phyloP scores from a whole-genome alignment of 2,888 invertebrate genomes.

The Acholoe squamosa region DNA sequence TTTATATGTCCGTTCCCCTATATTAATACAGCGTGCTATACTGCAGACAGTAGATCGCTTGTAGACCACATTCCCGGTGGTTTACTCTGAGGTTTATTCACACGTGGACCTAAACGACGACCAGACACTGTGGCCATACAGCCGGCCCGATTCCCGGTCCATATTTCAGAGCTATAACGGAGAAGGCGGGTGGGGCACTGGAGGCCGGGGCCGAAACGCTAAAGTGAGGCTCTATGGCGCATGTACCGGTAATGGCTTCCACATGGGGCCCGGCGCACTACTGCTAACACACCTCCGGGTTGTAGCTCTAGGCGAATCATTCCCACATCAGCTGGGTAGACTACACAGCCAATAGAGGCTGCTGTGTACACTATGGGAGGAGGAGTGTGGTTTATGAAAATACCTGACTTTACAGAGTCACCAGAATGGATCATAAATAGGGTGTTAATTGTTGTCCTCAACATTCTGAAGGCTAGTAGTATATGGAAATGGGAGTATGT shows the following conservation, averaged over 20 bases:
- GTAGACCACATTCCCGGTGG: not conserved
- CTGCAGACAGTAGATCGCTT: too few species aligned
- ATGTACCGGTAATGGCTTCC: constrained; percentile 48
- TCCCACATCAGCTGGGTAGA: not conserved
- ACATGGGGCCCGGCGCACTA: constrained; percentile 9
- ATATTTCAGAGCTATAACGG: constrained; percentile 34
- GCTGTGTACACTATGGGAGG: too few species aligned
- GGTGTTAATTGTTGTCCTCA: not conserved
- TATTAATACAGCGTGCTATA: too few species aligned
- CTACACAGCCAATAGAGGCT: too few species aligned
- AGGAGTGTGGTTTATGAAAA: not conserved
- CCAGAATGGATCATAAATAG: not conserved
- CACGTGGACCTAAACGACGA: constrained; percentile 19
- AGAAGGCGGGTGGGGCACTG: constrained; percentile 1
- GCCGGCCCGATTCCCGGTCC: not conserved
- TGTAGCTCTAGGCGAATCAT: not conserved
- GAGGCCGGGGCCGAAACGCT: constrained; percentile 44
- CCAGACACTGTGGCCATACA: not conserved
- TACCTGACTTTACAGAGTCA: not conserved
- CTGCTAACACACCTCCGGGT: not conserved
- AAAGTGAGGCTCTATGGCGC: constrained; percentile 56
- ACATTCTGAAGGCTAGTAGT: not conserved
- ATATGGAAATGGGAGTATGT: constrained; percentile 18
- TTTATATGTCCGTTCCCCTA: too few species aligned
- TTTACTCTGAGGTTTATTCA: constrained; percentile 23